Evolutionary conservation across 2,113 vertebrate species (phyloP).

Genomic region (Laterallus jamaicensis): DNA sequence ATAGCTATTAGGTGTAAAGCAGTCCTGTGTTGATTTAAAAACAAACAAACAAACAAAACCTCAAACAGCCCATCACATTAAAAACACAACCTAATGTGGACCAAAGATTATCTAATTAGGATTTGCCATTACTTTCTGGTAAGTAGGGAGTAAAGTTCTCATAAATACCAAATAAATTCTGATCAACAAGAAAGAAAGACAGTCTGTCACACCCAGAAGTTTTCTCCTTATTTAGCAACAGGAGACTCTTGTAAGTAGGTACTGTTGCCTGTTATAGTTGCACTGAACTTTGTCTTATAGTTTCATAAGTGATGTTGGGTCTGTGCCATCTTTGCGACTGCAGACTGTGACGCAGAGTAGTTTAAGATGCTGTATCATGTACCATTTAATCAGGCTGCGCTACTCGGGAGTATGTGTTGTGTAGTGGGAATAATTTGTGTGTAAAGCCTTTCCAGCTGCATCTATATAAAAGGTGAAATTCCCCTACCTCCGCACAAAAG

Average conservation of each 20-base stretch:
- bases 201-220: neutral
- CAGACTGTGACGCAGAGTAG: neutral
- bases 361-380: conserved; percentile 51
- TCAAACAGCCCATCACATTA: neutral
- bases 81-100: neutral
- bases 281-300: neutral
- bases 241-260: neutral
- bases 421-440: conserved; percentile 61
- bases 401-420: conserved; percentile 42
- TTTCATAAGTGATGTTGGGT: neutral
- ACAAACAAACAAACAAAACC: neutral
- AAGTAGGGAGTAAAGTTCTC: neutral
- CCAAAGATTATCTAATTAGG: neutral
- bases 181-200: neutral
- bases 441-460: conserved; percentile 54
- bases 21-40: neutral
- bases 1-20: neutral
- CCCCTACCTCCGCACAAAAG: neutral
- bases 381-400: conserved; percentile 53
- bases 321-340: conserved; percentile 26
- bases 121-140: neutral
- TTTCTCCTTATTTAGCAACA: neutral
- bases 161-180: neutral
- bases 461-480: conserved; percentile 64
- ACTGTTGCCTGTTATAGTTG: neutral